phyloP scores from a whole-genome alignment of 2,888 invertebrate species.

The Ametastegia equiseti region DNA sequence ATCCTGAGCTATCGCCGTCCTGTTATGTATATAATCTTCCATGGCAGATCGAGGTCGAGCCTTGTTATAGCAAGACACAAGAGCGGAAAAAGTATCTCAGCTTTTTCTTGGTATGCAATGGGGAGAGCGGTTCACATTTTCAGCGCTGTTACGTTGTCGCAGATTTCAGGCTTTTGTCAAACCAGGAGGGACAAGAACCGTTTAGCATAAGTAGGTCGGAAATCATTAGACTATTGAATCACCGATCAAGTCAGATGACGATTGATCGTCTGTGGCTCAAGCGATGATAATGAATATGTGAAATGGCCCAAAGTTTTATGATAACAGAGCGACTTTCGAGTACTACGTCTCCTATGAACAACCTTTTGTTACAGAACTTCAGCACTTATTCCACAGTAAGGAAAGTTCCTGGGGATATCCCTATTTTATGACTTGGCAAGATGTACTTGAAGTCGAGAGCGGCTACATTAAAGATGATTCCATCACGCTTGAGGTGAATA shows the following conservation, averaged over 20 bases:
- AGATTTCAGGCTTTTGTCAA: conserved; percentile 92
- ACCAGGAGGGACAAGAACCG: conserved; percentile 92
- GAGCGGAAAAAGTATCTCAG: conserved; percentile 88
- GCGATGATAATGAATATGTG: background rate
- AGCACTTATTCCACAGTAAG: conserved; percentile 96
- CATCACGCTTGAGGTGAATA: conserved; percentile 87
- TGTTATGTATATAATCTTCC: conserved; percentile 97
- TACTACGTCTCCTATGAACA: no score
- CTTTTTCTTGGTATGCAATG: conserved; percentile 97
- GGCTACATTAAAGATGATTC: conserved; percentile 95
- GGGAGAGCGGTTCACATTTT: conserved; percentile 97
- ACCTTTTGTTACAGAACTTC: conserved; percentile 82
- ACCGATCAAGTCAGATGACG: background rate
- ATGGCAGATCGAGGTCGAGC: conserved; percentile 99
- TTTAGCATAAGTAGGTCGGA: conserved; percentile 87
- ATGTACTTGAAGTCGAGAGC: conserved; percentile 93
- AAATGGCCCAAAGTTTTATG: background rate
- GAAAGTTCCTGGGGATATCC: conserved; percentile 98
- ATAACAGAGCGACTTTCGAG: background rate
- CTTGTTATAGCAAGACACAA: conserved; percentile 86
- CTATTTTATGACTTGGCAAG: conserved; percentile 97
- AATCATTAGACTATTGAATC: background rate
- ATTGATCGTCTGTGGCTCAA: background rate
- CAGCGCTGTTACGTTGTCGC: conserved; percentile 99
- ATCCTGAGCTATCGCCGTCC: conserved; percentile 91